These are phyloP conservation scores for Myzus persicae DNA, from an alignment of 1,140 invertebrate species.

Conservation along the genomic window DNA sequence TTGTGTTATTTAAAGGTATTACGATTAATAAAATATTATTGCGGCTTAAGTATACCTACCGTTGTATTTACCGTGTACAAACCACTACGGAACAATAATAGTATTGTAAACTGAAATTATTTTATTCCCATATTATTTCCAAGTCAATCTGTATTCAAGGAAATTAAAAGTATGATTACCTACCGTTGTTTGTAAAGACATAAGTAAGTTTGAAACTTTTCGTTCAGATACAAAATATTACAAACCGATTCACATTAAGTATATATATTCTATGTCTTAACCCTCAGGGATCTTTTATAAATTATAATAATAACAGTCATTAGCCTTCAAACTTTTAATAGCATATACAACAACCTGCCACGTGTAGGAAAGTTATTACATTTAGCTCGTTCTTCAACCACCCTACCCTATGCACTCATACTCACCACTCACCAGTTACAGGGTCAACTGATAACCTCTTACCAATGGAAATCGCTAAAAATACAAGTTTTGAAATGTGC, in stretches of 20 bases:
- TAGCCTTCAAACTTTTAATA: neutral
- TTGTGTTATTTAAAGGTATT: neutral
- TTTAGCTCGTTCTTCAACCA: neutral
- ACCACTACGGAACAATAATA: neutral
- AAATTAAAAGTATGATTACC: neutral
- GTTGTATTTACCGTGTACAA: neutral
- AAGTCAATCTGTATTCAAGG: conserved; percentile 14
- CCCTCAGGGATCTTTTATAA: neutral
- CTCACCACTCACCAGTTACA: neutral
- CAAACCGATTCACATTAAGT: neutral
- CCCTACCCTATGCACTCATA: neutral
- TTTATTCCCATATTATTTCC: neutral
- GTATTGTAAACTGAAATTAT: neutral
- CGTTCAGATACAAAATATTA: neutral
- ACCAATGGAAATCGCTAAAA: neutral
- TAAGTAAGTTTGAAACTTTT: neutral
- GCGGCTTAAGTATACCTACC: neutral
- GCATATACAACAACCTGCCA: neutral
- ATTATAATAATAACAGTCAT: neutral
- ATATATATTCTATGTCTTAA: neutral
- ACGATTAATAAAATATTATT: neutral
- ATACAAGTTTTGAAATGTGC: neutral
- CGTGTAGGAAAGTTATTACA: neutral
- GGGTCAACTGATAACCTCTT: neutral
- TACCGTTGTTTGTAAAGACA: neutral